Percentiles rank a stretch among this genome's conserved stretches.
Evolutionary conservation across 2,797 vertebrate genomes (phyloP).

Genomic region (Chaetodon trifasciatus): DNA sequence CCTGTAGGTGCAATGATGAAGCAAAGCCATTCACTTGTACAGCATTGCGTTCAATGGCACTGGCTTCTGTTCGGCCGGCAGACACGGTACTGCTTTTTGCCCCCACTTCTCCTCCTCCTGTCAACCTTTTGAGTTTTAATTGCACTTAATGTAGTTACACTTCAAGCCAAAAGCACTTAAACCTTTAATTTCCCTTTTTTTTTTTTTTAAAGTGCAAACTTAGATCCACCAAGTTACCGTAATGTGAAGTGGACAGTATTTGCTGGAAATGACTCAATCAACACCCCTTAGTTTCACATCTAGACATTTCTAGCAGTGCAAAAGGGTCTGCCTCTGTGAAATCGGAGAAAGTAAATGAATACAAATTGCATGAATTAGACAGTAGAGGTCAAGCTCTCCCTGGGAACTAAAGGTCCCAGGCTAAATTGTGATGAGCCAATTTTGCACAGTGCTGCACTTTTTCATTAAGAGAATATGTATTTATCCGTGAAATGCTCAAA

Average conservation of each 20-base stretch:
- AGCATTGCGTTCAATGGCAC: slow-evolving; percentile 70
- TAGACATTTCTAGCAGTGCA: slow-evolving; percentile 70
- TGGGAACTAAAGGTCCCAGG: slow-evolving; percentile 95
- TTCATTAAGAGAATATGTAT: slow-evolving; percentile 86
- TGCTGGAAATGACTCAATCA: slow-evolving; percentile 69
- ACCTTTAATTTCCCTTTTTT: slow-evolving; percentile 65
- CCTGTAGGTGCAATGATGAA: slow-evolving; percentile 82
- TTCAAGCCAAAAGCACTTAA: slow-evolving; percentile 88
- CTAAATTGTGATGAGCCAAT: slow-evolving; percentile 93
- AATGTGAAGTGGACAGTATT: slow-evolving; percentile 56
- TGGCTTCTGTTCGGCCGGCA: slow-evolving; percentile 75
- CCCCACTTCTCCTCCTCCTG: slow-evolving; percentile 29
- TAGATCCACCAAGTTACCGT: slow-evolving; percentile 55
- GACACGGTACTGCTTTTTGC: slow-evolving; percentile 83
- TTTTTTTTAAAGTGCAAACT: slow-evolving; percentile 62
- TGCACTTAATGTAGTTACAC: slow-evolving; percentile 87
- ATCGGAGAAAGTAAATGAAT: slow-evolving; percentile 70
- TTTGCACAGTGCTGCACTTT: slow-evolving; percentile 99
- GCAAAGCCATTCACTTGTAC: slow-evolving; percentile 79
- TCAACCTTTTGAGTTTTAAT: slow-evolving; percentile 79
- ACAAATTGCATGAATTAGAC: slow-evolving; percentile 86
- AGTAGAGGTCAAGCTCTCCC: slow-evolving; percentile 87
- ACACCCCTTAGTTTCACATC: slow-evolving; percentile 58
- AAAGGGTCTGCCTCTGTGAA: slow-evolving; percentile 71
- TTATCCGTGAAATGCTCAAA: slow-evolving; percentile 84